A percentile compares a stretch with the other conserved stretches of the same genome.
Evolutionary conservation across 35 echinoderm and acorn worm species (phyloP).

Genomic region (Acanthaster planci): DNA sequence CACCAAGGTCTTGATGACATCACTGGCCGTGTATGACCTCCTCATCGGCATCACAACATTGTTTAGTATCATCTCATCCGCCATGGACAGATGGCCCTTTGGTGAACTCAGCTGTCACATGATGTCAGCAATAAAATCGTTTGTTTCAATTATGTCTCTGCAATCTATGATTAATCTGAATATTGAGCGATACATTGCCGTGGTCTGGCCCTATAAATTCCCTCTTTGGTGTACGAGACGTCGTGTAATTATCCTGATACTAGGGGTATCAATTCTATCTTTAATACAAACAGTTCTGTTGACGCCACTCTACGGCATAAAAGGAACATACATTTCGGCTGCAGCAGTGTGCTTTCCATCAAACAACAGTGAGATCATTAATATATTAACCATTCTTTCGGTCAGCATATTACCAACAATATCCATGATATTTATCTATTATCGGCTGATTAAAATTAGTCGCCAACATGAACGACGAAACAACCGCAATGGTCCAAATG

Average conservation of each 20-base stretch:
- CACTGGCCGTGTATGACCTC: slow-evolving; percentile 1
- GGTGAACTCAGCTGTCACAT: neutral
- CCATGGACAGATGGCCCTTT: slow-evolving; percentile 5
- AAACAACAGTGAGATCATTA: neutral
- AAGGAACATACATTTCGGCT: neutral
- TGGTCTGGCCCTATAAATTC: neutral
- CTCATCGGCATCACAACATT: neutral
- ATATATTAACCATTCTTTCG: neutral
- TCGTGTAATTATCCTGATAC: neutral
- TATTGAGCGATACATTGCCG: slow-evolving; percentile 2
- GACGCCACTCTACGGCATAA: neutral
- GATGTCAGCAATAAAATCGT: neutral
- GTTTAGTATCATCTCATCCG: neutral
- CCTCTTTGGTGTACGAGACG: neutral
- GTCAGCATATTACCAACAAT: neutral
- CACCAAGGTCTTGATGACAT: slow-evolving; percentile 12
- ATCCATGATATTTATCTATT: neutral
- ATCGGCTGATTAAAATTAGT: slow-evolving; percentile 3
- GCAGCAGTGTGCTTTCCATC: neutral
- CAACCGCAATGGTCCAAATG: neutral
- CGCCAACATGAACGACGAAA: neutral
- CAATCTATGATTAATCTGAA: neutral
- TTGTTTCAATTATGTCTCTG: neutral
- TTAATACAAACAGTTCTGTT: neutral
- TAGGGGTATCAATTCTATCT: neutral